phyloP scores from a whole-genome alignment of 2,113 vertebrate species.

The Festucalex cinctus region DNA sequence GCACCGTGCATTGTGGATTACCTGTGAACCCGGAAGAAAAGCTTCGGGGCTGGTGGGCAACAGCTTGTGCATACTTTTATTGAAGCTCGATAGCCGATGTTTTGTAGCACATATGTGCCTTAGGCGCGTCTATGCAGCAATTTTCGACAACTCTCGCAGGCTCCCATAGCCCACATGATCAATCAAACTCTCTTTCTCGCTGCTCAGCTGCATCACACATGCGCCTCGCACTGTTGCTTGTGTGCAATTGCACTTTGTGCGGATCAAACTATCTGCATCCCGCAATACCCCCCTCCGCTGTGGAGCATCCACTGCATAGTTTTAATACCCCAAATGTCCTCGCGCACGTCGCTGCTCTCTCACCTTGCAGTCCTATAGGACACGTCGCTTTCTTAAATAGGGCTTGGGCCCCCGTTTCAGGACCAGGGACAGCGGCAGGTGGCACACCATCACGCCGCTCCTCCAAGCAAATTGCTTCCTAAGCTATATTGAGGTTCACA shows the following conservation, averaged over 20 bases:
- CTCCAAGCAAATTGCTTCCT: conserved; percentile 46
- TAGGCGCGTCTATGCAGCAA: conserved; percentile 75
- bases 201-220: conserved; percentile 61
- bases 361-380: conserved; percentile 4
- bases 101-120: conserved; percentile 61
- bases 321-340: neutral
- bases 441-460: conserved; percentile 42
- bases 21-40: conserved; percentile 65
- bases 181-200: conserved; percentile 70
- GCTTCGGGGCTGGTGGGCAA: neutral
- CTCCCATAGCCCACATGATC: conserved; percentile 71
- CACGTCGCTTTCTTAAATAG: neutral
- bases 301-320: neutral
- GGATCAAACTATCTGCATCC: conserved; percentile 52
- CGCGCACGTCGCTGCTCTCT: neutral
- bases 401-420: conserved; percentile 50
- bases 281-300: conserved; percentile 33
- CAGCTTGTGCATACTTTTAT: conserved; percentile 16
- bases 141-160: conserved; percentile 71
- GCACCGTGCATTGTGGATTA: conserved; percentile 55
- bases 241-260: conserved; percentile 62
- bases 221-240: conserved; percentile 68
- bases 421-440: conserved; percentile 68
- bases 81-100: conserved; percentile 20
- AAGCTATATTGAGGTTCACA: conserved; percentile 53